Conservation (phyloP, 1,140 invertebrate species). For the Lasioglossum baleicum region DNA sequence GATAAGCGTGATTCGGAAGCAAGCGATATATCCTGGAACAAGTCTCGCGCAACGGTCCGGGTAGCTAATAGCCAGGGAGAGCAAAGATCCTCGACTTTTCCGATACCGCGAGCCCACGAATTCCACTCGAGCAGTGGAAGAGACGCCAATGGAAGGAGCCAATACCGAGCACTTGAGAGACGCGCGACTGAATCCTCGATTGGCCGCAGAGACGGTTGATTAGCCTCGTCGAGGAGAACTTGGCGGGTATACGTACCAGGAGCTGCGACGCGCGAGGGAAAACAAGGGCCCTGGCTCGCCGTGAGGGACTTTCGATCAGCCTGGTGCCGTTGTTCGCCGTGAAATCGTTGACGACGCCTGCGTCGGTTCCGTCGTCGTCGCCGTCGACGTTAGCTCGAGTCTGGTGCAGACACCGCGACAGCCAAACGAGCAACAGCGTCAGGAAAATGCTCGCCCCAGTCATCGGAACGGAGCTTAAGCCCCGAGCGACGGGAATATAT, state of each 20-base stretch:
- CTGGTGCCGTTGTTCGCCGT: neutral
- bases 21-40: too few relatives aligned
- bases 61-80: neutral
- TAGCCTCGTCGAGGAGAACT: conserved; percentile 5
- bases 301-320: conserved; percentile 31
- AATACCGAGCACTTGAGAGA: conserved; percentile 2
- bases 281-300: conserved; percentile 64
- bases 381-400: neutral
- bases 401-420: conserved; percentile 21
- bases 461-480: conserved; percentile 19
- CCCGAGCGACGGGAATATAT: conserved; percentile 1
- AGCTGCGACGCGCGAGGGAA: conserved; percentile 67
- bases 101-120: neutral
- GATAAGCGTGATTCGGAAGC: too few relatives aligned
- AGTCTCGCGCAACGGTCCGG: neutral
- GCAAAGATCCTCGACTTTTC: neutral
- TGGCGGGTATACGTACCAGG: conserved; percentile 63
- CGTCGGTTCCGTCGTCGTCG: neutral
- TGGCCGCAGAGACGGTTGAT: conserved; percentile 14
- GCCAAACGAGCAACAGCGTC: conserved; percentile 28
- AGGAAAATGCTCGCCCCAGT: conserved; percentile 24
- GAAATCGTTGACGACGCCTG: neutral
- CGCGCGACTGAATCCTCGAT: conserved; percentile 20
- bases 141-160: neutral
- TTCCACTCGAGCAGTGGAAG: neutral